Conservation (phyloP, 2,113 vertebrate genomes). For the Puma concolor region DNA sequence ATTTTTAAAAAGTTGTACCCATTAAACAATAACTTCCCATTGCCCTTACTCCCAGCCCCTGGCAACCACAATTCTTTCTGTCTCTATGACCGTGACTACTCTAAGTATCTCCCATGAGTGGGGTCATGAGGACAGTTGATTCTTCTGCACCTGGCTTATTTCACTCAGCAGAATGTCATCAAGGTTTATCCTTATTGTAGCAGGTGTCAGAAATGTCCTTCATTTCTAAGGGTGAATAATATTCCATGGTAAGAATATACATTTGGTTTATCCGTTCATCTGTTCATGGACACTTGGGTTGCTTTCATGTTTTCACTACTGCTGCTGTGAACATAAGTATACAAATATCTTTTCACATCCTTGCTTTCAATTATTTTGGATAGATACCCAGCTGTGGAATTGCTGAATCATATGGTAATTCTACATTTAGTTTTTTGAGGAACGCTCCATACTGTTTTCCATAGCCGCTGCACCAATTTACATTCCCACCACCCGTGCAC, state of each 20-base stretch:
- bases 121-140: neutral
- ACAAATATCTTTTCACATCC: neutral
- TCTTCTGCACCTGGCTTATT: neutral
- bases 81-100: neutral
- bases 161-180: neutral
- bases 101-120: neutral
- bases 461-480: neutral
- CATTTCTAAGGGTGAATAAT: neutral
- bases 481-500: neutral
- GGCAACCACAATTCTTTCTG: neutral
- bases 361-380: neutral
- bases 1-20: neutral
- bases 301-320: neutral
- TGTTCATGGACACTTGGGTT: neutral
- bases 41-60: neutral
- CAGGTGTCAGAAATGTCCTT: neutral
- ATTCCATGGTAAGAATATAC: neutral
- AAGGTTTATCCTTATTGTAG: neutral
- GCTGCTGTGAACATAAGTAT: neutral
- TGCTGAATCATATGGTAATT: neutral
- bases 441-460: neutral
- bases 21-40: neutral
- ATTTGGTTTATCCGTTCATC: neutral
- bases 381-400: neutral
- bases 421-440: neutral